Evolutionary conservation across 2,797 vertebrate genomes (phyloP).

Genomic region (Microctenopoma lineatum): DNA sequence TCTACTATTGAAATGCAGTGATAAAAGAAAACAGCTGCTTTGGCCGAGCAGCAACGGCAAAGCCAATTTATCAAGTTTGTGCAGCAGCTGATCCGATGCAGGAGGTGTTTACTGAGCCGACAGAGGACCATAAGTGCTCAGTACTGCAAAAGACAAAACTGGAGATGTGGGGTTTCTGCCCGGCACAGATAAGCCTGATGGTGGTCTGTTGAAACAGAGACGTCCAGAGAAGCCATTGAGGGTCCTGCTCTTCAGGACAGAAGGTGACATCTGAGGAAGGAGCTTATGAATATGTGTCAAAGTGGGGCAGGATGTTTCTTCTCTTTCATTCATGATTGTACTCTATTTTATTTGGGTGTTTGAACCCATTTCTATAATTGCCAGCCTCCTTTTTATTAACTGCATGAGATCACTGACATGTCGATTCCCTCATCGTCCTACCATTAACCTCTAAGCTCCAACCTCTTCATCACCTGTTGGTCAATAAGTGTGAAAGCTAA

Average conservation of each 20-base stretch:
- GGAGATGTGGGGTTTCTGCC: conserved; percentile 29
- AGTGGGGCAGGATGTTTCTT: not conserved
- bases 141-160: conserved; percentile 15
- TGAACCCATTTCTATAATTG: not conserved
- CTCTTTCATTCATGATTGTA: not conserved
- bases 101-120: conserved; percentile 8
- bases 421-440: not conserved
- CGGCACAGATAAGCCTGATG: conserved; percentile 33
- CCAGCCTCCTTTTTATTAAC: not conserved
- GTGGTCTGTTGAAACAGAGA: conserved; percentile 10
- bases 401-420: not conserved
- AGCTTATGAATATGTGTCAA: not conserved
- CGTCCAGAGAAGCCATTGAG: not conserved
- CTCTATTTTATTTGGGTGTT: not conserved
- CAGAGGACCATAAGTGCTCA: not conserved
- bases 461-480: conserved; percentile 3
- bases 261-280: not conserved
- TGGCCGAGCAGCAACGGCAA: not conserved
- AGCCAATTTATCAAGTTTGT: not conserved
- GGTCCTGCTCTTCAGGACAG: not conserved
- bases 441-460: not conserved
- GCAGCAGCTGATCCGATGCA: not conserved
- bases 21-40: not conserved
- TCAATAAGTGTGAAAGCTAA: conserved; percentile 1
- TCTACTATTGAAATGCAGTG: not conserved